Percentiles rank a stretch among this genome's conserved stretches.
These are phyloP conservation scores for Darevskia mixta DNA, from an alignment of 2,797 vertebrate genomes.

Conservation along the genomic window DNA sequence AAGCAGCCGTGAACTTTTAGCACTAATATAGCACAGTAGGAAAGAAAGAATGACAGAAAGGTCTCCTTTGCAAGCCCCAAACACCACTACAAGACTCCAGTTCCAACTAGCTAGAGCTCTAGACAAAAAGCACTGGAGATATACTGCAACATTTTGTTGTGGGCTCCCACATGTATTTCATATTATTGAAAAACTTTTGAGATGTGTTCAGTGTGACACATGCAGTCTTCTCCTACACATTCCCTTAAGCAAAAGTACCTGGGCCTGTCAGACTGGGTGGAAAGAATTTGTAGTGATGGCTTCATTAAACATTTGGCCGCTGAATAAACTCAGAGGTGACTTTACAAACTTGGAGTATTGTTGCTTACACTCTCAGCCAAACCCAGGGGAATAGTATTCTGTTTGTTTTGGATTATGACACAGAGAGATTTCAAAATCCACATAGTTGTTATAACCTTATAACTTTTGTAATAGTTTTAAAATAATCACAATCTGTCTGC, in stretches of 20 bases:
- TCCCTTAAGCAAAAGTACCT: constrained; percentile 6
- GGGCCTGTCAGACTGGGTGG: not conserved
- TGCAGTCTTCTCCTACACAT: not conserved
- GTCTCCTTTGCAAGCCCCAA: not conserved
- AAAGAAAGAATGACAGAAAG: not conserved
- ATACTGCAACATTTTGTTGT: not conserved
- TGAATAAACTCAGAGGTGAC: not conserved
- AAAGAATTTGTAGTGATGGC: constrained; percentile 1
- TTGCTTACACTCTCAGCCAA: not conserved
- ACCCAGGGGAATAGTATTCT: not conserved
- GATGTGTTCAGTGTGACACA: not conserved
- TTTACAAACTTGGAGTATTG: not conserved
- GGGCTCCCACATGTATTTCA: not conserved
- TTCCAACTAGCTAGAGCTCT: not conserved
- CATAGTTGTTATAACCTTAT: not conserved
- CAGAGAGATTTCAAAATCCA: not conserved
- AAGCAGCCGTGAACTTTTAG: not conserved
- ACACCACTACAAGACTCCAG: not conserved
- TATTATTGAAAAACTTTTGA: not conserved
- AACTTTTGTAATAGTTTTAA: not conserved
- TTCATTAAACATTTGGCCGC: constrained; percentile 30
- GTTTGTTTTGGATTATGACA: not conserved
- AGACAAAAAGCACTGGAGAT: not conserved
- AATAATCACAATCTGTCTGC: not conserved
- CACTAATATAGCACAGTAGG: not conserved